Conservation (phyloP, 2,888 invertebrate species). For the Taenaris catops region DNA sequence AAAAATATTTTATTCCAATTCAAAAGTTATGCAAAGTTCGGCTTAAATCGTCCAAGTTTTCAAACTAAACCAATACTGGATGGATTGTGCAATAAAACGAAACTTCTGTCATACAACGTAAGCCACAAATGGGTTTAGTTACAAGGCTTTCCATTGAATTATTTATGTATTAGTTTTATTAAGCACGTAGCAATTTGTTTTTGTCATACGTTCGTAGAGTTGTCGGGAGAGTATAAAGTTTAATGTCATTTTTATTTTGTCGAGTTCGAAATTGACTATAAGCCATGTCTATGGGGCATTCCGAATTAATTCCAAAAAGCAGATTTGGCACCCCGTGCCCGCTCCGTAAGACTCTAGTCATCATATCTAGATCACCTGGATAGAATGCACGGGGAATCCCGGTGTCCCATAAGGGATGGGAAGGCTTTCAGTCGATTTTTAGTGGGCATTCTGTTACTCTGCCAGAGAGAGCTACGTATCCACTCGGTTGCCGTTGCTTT, state of each 20-base stretch:
- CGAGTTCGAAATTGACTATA: too few species aligned
- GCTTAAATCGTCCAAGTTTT: constrained; percentile 23
- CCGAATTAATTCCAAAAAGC: too few species aligned
- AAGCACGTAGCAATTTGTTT: constrained; percentile 1
- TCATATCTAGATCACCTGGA: too few species aligned
- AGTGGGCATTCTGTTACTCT: too few species aligned
- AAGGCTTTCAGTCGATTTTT: too few species aligned
- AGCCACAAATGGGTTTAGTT: not conserved
- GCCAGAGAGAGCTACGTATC: too few species aligned
- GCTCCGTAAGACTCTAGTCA: too few species aligned
- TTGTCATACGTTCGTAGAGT: not conserved
- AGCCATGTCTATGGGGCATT: too few species aligned
- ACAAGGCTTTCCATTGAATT: not conserved
- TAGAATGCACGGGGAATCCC: too few species aligned
- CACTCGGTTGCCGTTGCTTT: too few species aligned
- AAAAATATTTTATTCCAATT: constrained; percentile 14
- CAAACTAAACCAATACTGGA: constrained; percentile 17
- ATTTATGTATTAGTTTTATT: constrained; percentile 1
- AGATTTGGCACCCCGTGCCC: not conserved
- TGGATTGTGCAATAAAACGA: constrained; percentile 16
- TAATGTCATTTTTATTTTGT: too few species aligned
- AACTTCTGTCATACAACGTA: constrained; percentile 19
- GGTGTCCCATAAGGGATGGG: too few species aligned
- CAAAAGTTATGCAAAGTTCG: constrained; percentile 18
- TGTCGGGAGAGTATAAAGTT: constrained; percentile 2